phyloP scores from a whole-genome alignment of 2,888 invertebrate species.

The Rotaria sp. region DNA sequence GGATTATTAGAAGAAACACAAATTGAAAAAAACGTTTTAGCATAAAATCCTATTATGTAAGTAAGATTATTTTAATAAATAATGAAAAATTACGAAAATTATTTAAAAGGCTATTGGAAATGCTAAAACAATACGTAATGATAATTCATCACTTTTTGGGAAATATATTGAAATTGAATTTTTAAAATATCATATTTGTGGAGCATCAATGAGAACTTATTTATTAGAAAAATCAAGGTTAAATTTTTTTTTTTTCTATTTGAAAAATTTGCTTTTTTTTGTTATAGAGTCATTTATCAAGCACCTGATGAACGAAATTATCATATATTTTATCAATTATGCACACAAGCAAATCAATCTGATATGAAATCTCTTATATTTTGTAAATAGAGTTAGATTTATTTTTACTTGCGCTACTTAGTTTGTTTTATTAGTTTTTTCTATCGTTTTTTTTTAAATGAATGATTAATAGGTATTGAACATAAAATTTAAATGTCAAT shows the following conservation, averaged over 20 bases:
- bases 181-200: conserved; percentile 72
- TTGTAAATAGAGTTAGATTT: conserved; percentile 57
- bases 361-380: conserved; percentile 67
- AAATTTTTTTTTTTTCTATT: conserved; percentile 36
- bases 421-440: too few species aligned
- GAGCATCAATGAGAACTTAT: conserved; percentile 93
- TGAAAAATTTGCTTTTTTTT: conserved; percentile 41
- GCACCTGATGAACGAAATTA: conserved; percentile 88
- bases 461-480: too few species aligned
- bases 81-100: not conserved
- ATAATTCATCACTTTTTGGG: conserved; percentile 93
- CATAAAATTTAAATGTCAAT: too few species aligned
- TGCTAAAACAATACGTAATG: conserved; percentile 93
- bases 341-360: conserved; percentile 66
- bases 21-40: conserved; percentile 81
- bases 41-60: conserved; percentile 97
- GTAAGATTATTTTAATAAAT: conserved; percentile 47
- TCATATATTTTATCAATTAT: conserved; percentile 94
- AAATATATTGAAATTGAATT: conserved; percentile 84
- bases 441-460: too few species aligned
- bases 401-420: too few species aligned
- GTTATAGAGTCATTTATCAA: conserved; percentile 72
- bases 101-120: conserved; percentile 63
- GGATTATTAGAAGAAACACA: conserved; percentile 67
- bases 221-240: conserved; percentile 77